Percentiles rank a stretch among this genome's conserved stretches.
These are phyloP conservation scores for Drosophila atroscutellata DNA, from an alignment of 2,888 invertebrate genomes.

Conservation along the genomic window DNA sequence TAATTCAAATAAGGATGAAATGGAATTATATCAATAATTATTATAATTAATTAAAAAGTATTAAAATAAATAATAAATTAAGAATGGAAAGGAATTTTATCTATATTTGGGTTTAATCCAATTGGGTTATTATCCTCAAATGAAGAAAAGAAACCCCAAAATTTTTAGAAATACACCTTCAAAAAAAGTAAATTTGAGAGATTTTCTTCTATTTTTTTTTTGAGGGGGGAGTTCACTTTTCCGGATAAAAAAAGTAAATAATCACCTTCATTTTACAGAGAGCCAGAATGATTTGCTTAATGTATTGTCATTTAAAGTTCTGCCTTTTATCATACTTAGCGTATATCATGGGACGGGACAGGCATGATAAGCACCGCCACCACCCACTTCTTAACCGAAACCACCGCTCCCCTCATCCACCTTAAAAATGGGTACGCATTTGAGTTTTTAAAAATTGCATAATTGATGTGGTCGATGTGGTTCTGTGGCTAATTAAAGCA, in stretches of 20 bases:
- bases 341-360: constrained; percentile 13
- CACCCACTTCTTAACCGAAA: neutral
- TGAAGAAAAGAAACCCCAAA: neutral
- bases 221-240: constrained; percentile 1
- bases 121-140: neutral
- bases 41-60: too few species aligned
- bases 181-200: neutral
- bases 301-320: constrained; percentile 38
- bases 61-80: neutral
- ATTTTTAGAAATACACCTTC: neutral
- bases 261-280: constrained; percentile 21
- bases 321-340: constrained; percentile 48
- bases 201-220: neutral
- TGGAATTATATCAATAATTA: neutral
- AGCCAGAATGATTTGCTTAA: constrained; percentile 20
- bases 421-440: constrained; percentile 29
- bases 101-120: neutral
- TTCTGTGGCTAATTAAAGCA: constrained; percentile 70
- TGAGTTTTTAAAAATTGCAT: constrained; percentile 58
- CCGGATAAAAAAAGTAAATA: constrained; percentile 2
- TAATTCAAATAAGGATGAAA: neutral
- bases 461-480: constrained; percentile 75
- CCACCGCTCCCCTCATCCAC: neutral
- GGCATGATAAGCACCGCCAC: neutral
- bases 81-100: neutral